Percentiles rank a stretch among this genome's conserved stretches.
phyloP scores from a whole-genome alignment of 2,113 vertebrate species.

The Labeo rohita region DNA sequence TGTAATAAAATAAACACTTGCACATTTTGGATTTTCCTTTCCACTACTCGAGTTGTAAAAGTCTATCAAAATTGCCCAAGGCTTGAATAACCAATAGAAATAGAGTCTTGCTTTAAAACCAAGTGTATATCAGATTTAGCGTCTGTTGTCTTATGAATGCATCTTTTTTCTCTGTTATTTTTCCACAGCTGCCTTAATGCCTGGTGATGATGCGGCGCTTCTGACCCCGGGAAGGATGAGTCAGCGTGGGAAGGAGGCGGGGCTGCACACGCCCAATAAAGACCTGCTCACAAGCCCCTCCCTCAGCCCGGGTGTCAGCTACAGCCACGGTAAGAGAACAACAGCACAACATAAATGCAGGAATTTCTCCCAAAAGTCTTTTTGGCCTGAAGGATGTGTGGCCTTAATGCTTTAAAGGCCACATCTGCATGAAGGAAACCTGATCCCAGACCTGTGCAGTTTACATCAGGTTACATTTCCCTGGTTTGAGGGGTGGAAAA shows the following conservation, averaged over 20 bases:
- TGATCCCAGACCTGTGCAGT: slow-evolving; percentile 1
- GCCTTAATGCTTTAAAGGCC: not conserved
- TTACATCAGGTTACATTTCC: not conserved
- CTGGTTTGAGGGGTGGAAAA: not conserved
- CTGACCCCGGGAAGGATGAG: slow-evolving; percentile 91
- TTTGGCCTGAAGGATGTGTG: not conserved
- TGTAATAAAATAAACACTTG: no score
- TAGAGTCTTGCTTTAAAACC: no score
- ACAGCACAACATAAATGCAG: not conserved
- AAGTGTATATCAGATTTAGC: no score
- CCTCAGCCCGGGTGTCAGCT: slow-evolving; percentile 84
- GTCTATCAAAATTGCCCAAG: no score
- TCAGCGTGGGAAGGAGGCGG: slow-evolving; percentile 89
- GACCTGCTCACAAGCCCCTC: slow-evolving; percentile 79
- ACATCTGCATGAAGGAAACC: not conserved
- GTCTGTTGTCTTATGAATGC: not conserved
- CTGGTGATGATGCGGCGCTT: slow-evolving; percentile 83
- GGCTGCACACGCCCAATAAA: slow-evolving; percentile 85
- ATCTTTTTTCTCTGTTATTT: not conserved
- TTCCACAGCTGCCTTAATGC: slow-evolving; percentile 78
- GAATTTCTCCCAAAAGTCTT: not conserved
- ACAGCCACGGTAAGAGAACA: slow-evolving; percentile 83
- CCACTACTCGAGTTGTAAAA: no score
- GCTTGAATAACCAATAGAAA: no score
- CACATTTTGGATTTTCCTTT: no score